phyloP scores from a whole-genome alignment of 2,113 vertebrate genomes.

The Phodopus roborovskii region DNA sequence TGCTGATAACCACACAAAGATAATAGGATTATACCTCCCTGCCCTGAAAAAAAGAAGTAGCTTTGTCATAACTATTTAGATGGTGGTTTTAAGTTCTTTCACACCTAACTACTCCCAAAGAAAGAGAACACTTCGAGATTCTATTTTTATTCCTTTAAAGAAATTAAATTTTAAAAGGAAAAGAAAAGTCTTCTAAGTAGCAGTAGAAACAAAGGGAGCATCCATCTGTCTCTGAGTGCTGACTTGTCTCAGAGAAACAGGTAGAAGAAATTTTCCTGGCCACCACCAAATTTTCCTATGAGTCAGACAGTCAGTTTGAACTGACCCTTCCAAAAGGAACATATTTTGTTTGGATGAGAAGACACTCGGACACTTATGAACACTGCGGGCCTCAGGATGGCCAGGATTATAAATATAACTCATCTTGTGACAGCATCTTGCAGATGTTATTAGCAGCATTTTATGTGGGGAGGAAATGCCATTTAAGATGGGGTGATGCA shows the following conservation, averaged over 20 bases:
- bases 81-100: constrained; percentile 74
- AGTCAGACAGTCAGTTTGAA: neutral
- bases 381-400: neutral
- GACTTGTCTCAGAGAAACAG: neutral
- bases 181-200: constrained; percentile 30
- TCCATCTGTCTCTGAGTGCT: neutral
- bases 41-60: constrained; percentile 61
- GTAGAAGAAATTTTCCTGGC: neutral
- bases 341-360: neutral
- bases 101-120: constrained; percentile 70
- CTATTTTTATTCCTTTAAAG: constrained; percentile 61
- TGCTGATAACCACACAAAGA: constrained; percentile 76
- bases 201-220: neutral
- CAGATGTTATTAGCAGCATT: neutral
- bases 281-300: neutral
- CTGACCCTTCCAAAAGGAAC: neutral
- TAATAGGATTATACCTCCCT: constrained; percentile 78
- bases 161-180: neutral
- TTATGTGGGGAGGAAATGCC: constrained; percentile 9
- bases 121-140: constrained; percentile 65
- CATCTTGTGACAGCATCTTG: neutral
- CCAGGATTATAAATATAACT: neutral
- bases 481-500: neutral
- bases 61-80: constrained; percentile 75
- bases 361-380: neutral